Conservation (phyloP, 2,888 invertebrate genomes). For the Agrochola lota region DNA sequence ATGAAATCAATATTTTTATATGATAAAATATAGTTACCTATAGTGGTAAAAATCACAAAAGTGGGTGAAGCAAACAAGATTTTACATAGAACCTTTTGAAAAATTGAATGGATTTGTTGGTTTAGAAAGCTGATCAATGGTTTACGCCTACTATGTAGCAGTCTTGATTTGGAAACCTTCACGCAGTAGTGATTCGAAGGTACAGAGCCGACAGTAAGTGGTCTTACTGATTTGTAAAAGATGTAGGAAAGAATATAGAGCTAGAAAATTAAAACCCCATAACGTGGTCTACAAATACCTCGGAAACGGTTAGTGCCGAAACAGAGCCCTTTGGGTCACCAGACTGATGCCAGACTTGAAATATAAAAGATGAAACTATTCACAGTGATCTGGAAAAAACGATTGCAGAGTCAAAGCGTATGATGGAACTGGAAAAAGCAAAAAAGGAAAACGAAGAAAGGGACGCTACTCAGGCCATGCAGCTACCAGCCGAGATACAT, state of each 20-base stretch:
- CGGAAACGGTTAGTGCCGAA: constrained; percentile 79
- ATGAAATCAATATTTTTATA: not conserved
- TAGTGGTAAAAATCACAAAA: too few relatives aligned
- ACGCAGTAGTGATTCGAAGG: not conserved
- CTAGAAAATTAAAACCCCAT: not conserved
- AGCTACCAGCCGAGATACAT: constrained; percentile 81
- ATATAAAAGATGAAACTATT: constrained; percentile 88
- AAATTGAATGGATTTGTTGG: not conserved
- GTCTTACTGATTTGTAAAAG: not conserved
- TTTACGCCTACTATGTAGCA: not conserved
- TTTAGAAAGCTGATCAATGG: not conserved
- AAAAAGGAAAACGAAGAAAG: constrained; percentile 87
- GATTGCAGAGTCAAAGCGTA: constrained; percentile 88
- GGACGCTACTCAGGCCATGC: constrained; percentile 83
- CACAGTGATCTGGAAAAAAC: constrained; percentile 89
- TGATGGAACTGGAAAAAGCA: constrained; percentile 86
- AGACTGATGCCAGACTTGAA: constrained; percentile 89
- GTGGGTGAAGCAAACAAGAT: not conserved
- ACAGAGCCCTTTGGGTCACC: constrained; percentile 84
- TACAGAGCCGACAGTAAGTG: too few relatives aligned
- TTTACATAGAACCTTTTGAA: not conserved
- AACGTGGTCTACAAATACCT: constrained; percentile 71
- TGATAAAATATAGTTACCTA: not conserved
- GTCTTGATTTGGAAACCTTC: not conserved
- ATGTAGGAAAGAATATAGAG: not conserved